Base-by-base conservation (phyloP, 2,888 invertebrate genomes). In the Lasioglossum figueresi region DNA sequence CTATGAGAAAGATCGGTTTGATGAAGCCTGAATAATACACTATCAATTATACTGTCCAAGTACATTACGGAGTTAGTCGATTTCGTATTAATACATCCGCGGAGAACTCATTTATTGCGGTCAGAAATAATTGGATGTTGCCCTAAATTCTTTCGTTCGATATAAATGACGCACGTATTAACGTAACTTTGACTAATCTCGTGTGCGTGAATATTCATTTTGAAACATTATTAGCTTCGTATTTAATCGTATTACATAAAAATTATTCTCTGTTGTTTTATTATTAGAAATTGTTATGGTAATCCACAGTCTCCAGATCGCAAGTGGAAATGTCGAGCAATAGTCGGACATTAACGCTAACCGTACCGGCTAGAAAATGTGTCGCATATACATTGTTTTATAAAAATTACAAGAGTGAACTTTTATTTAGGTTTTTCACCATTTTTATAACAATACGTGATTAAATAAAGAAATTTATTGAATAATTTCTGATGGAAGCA, bases 1-100 rank as follows among this genome's bases (percentile, higher is more conserved):
- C 52, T 74, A 52, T 12, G 74, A 74, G 74, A 52, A 74, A 74
- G 52, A 52, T 34, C 52, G 52, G 52, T 52, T 74, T 74, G n/a
- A 74, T 74, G 74, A 34, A 74, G 74, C 74, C 52, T 34, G n/a
- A 74, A 74, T 74, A 74, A 74, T 52, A 31, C 52, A 52, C 52
- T 52, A 52, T 68, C 37, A 68, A 68, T 68, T 68, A 68, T 68
- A 34, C 68, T 68, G 68, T 68, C 71, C 71, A 40, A 40, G 37
- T 68, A 34, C 34, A 68, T 68, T 10, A 34, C 37, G 8, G 34
- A 34, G 66, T 34, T 37, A 37, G 34, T 23, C 68, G 34, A 34
- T 34, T 19, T 68, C 34, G 37, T 23, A 34, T 68, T 23, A 68
- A 66, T 34, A 66, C 19, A 19, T 19, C 19, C 68, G 23, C 34